Base-by-base conservation (phyloP, 2,113 vertebrate genomes). In the Trogon melanurus region DNA sequence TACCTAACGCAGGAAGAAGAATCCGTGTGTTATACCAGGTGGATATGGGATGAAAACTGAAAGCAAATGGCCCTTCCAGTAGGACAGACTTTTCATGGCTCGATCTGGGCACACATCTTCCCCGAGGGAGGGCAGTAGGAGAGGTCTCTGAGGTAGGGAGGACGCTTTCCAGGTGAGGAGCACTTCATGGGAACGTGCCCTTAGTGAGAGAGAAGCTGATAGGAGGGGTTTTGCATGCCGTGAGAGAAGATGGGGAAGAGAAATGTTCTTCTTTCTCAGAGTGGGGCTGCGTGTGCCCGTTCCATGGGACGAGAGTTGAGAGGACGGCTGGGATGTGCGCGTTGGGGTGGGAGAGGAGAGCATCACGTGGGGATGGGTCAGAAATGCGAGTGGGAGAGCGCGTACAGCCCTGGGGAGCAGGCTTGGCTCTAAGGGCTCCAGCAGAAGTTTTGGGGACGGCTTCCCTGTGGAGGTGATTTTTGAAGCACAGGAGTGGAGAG, bases 281-380 rank as follows among this genome's bases (percentile, higher is more conserved):
- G 7, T 1, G 4, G 47, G 36, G 17, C 47, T 74, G 18, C 1
- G 4, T 3, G 0, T 18, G 2, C 36, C 50, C 0, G 0, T 38
- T 58, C 65, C 3, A 0, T 34, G 30, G 36, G 69, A 75, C 48
- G 29, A 5, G 23, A 10, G 8, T 16, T 64, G 32, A 15, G 6
- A 58, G 83, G 44, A 25, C 47, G 13, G 4, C 32, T 2, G 54
- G 9, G 81, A 6, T 34, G 38, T 25, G 36, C 1, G 2, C 5
- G 44, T 18, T 15, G 66, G n/a, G 30, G 29, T 0, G 2, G 69
- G 30, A 34, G 18, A 22, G 51, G 58, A 30, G 79, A 25, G n/a
- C 32, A 29, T 58, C 14, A 26, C 20, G 5, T 6, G 50, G 34
- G n/a, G 36, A n/a, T n/a, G 9, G 11, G 21, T 20, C 13, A 16